Percentiles rank a stretch among this genome's conserved stretches.
These are phyloP conservation scores for Leptura quadrifasciata DNA, from an alignment of 2,888 invertebrate species.

Conservation along the genomic window DNA sequence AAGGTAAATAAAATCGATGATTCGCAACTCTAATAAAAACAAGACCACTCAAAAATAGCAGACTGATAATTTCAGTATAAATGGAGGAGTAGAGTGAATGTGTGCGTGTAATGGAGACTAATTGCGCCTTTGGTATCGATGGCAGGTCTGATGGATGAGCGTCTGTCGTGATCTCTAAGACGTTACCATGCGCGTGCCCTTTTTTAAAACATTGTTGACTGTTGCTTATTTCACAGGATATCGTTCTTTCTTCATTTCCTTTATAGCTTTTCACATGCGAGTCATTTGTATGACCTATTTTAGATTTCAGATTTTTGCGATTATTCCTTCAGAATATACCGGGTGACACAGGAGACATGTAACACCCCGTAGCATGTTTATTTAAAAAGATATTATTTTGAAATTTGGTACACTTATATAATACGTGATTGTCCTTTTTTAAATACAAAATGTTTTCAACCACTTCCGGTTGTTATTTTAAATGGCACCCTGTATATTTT, in stretches of 20 bases:
- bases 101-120: constrained; percentile 63
- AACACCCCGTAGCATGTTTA: too few species aligned
- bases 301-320: too few species aligned
- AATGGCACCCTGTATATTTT: too few species aligned
- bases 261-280: constrained; percentile 18
- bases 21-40: constrained; percentile 12
- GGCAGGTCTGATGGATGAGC: constrained; percentile 62
- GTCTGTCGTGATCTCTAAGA: constrained; percentile 55
- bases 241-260: constrained; percentile 23
- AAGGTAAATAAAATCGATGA: background rate
- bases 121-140: constrained; percentile 59
- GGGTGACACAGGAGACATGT: too few species aligned
- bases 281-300: background rate
- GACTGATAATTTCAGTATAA: constrained; percentile 31
- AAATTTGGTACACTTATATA: too few species aligned
- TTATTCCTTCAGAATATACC: too few species aligned
- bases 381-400: too few species aligned
- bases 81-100: constrained; percentile 43
- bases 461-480: too few species aligned
- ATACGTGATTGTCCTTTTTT: too few species aligned
- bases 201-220: constrained; percentile 28
- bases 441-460: too few species aligned
- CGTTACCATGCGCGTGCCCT: constrained; percentile 36
- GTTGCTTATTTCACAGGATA: background rate
- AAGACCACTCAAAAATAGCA: constrained; percentile 31